phyloP scores from a whole-genome alignment of 2,113 vertebrate species.

The Recurvirostra avosetta region DNA sequence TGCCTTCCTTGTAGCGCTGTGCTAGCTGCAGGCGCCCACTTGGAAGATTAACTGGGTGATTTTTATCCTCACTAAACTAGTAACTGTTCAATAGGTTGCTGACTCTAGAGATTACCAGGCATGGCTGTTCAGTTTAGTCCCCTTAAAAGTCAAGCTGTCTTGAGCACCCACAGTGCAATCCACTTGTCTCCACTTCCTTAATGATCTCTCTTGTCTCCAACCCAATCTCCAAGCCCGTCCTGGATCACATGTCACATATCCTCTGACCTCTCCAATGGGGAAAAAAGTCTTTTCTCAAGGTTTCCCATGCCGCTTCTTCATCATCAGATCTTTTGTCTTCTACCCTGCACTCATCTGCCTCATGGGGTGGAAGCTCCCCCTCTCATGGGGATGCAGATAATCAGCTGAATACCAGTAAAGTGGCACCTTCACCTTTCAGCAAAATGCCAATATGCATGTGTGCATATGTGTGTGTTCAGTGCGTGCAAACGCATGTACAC shows the following conservation, averaged over 20 bases:
- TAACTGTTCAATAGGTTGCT: background rate
- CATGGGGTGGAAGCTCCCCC: background rate
- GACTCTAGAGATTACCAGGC: background rate
- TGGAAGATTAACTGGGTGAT: background rate
- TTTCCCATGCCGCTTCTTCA: background rate
- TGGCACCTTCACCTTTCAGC: background rate
- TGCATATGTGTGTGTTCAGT: background rate
- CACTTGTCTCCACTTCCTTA: background rate
- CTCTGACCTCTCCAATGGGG: background rate
- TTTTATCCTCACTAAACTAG: background rate
- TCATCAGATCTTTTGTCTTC: background rate
- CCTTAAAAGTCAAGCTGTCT: background rate
- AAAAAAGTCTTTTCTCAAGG: background rate
- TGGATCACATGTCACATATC: background rate
- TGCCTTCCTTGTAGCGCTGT: background rate
- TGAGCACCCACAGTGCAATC: background rate
- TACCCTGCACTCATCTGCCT: background rate
- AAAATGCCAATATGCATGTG: accelerated
- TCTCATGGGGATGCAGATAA: background rate
- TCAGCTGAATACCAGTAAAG: background rate
- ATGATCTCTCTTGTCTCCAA: background rate
- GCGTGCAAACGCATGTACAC: accelerated
- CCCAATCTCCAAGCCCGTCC: background rate
- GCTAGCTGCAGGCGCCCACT: background rate
- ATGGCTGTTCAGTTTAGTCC: background rate